phyloP scores from a whole-genome alignment of 2,888 invertebrate genomes.

The Temnothorax ravouxi region DNA sequence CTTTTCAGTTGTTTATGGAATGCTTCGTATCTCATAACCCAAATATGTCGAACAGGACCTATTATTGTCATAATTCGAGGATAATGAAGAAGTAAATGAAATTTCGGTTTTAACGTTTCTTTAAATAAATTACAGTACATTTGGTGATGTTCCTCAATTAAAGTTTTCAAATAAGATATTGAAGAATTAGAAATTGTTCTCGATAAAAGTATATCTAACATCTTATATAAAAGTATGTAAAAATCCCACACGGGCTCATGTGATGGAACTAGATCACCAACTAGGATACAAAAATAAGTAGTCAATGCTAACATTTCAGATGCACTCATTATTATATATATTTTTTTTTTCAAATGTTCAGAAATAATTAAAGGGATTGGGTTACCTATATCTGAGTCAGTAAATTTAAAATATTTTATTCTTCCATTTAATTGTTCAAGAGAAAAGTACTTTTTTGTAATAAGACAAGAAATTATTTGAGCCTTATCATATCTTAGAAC shows the following conservation, averaged over 20 bases:
- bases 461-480: background rate
- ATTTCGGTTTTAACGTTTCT: background rate
- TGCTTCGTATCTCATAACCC: slow-evolving; percentile 12
- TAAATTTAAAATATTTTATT: slow-evolving; percentile 17
- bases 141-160: too few species aligned
- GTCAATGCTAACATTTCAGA: slow-evolving; percentile 25
- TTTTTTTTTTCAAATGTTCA: background rate
- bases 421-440: slow-evolving; percentile 20
- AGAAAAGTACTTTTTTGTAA: background rate
- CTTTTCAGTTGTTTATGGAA: background rate
- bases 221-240: too few species aligned
- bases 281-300: background rate
- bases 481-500: background rate
- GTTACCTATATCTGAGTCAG: background rate
- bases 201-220: too few species aligned
- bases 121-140: too few species aligned
- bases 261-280: slow-evolving; percentile 20
- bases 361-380: background rate
- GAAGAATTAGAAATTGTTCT: too few species aligned
- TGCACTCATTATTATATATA: slow-evolving; percentile 11
- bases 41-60: slow-evolving; percentile 18
- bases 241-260: too few species aligned
- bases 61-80: slow-evolving; percentile 16
- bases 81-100: background rate
- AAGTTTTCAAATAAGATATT: too few species aligned